Evolutionary conservation across 2,888 invertebrate species (phyloP).

Genomic region (Mesodorylaimus sp.): DNA sequence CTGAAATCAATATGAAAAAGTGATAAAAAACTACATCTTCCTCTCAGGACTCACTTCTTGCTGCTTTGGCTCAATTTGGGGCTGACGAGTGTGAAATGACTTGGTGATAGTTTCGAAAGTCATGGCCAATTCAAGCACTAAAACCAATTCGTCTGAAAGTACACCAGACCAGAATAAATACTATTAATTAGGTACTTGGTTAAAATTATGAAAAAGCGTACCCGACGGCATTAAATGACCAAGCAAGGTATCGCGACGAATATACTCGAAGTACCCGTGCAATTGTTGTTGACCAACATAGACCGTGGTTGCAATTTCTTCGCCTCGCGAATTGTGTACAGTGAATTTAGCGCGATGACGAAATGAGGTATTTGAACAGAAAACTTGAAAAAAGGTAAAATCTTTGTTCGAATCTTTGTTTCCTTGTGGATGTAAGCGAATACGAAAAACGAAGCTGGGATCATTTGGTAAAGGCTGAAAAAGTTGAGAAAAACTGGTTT

Average conservation of each 20-base stretch:
- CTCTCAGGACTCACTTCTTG: too few species aligned
- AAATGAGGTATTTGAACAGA: constrained; percentile 15
- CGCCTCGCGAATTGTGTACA: constrained; percentile 22
- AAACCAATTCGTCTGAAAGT: constrained; percentile 21
- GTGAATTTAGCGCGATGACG: constrained; percentile 24
- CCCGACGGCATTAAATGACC: constrained; percentile 15
- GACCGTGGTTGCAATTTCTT: constrained; percentile 28
- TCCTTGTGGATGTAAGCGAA: constrained; percentile 28
- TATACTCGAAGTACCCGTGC: constrained; percentile 29
- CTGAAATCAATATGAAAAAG: constrained; percentile 14
- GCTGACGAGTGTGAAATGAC: constrained; percentile 13
- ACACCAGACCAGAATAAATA: too few species aligned
- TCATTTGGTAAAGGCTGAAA: not conserved
- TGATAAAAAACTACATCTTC: too few species aligned
- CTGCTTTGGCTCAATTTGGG: too few species aligned
- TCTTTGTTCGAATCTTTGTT: constrained; percentile 30
- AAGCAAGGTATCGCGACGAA: constrained; percentile 24
- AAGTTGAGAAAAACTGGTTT: too few species aligned
- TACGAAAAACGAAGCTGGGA: constrained; percentile 11
- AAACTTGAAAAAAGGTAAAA: constrained; percentile 28
- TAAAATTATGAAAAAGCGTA: too few species aligned
- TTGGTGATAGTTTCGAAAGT: constrained; percentile 26
- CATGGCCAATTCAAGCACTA: constrained; percentile 21
- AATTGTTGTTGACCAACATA: constrained; percentile 29
- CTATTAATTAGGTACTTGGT: too few species aligned